phyloP scores from a whole-genome alignment of 2,113 vertebrate species.

The Burhinus oedicnemus region DNA sequence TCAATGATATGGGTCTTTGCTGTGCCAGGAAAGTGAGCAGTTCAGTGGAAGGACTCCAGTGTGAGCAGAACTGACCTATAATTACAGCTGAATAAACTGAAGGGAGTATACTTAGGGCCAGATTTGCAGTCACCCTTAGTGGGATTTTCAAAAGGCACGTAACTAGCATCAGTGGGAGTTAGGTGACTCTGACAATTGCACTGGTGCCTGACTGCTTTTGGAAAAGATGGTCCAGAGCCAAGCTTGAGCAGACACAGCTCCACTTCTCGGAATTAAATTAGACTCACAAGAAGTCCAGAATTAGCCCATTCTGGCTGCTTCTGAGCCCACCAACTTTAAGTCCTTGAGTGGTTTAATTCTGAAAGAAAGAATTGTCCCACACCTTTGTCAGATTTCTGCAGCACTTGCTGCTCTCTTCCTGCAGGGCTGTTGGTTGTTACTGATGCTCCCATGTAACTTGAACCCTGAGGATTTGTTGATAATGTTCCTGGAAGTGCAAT shows the following conservation, averaged over 20 bases:
- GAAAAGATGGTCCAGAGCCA: slow-evolving; percentile 9
- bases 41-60: neutral
- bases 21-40: neutral
- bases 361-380: neutral
- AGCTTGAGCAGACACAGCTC: neutral
- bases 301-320: neutral
- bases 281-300: neutral
- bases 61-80: neutral
- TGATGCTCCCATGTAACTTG: neutral
- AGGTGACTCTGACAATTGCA: slow-evolving; percentile 38
- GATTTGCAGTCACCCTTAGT: neutral
- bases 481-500: neutral
- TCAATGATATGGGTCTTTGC: neutral
- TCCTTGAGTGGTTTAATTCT: neutral
- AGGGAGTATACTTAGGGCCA: neutral
- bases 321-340: neutral
- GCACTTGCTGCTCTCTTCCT: neutral
- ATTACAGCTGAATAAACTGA: slow-evolving; percentile 29
- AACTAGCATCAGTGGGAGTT: slow-evolving; percentile 27
- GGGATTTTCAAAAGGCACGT: slow-evolving; percentile 2
- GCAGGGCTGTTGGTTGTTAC: neutral
- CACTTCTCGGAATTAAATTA: slow-evolving; percentile 22
- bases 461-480: neutral
- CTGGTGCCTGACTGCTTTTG: slow-evolving; percentile 25
- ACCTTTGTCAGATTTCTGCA: neutral